Percentiles rank a stretch among this genome's conserved stretches.
These are phyloP conservation scores for Plumapathes pennacea DNA, from an alignment of 92 coral and sea anemone genomes.

Conservation along the genomic window DNA sequence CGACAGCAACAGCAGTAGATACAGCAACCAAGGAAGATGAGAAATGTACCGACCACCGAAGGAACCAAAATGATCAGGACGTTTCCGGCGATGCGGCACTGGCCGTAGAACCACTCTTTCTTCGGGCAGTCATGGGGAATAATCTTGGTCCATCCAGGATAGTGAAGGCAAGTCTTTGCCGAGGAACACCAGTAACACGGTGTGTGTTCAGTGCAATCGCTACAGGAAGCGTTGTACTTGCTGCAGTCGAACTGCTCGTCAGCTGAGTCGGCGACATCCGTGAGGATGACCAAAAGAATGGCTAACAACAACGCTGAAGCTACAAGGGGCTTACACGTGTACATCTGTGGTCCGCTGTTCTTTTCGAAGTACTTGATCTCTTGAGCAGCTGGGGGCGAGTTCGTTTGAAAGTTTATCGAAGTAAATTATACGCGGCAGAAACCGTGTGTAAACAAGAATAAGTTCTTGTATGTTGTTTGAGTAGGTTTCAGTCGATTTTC, in stretches of 20 bases:
- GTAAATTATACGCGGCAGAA: too few species aligned
- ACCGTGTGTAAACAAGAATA: too few species aligned
- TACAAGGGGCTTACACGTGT: constrained; percentile 9
- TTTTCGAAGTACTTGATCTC: too few species aligned
- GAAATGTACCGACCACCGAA: constrained; percentile 58
- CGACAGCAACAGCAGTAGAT: constrained; percentile 99
- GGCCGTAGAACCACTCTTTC: constrained; percentile 78
- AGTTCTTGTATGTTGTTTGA: too few species aligned
- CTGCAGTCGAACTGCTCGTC: constrained; percentile 36
- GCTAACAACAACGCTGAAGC: constrained; percentile 34
- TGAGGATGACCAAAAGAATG: constrained; percentile 24
- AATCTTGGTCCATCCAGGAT: constrained; percentile 72
- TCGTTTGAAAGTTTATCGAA: too few species aligned
- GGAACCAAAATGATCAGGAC: constrained; percentile 88
- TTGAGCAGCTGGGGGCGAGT: too few species aligned
- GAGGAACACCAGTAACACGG: constrained; percentile 83
- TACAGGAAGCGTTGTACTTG: constrained; percentile 65
- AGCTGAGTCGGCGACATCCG: constrained; percentile 69
- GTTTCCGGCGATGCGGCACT: constrained; percentile 74
- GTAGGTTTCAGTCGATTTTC: too few species aligned
- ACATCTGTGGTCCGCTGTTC: too few species aligned
- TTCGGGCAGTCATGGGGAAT: constrained; percentile 76
- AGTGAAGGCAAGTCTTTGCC: constrained; percentile 39
- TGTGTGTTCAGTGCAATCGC: constrained; percentile 59
- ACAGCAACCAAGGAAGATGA: constrained; percentile 85